Evolutionary conservation across 2,888 invertebrate species (phyloP).

Genomic region (Oscheius sp.): DNA sequence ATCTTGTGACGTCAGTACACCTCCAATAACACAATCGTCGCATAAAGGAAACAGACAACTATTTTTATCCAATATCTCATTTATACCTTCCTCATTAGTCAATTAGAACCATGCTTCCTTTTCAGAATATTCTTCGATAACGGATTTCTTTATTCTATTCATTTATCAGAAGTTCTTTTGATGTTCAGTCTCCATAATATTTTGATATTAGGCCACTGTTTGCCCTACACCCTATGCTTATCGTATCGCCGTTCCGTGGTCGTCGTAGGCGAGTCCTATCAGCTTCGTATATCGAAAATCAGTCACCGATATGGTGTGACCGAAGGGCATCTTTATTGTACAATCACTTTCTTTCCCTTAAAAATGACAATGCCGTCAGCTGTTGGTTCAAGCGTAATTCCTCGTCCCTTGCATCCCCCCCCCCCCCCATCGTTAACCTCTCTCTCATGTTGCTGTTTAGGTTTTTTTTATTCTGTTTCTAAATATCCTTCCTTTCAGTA

Average conservation of each 20-base stretch:
- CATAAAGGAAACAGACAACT: no score
- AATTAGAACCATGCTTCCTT: no score
- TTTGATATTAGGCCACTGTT: neutral
- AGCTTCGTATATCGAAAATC: neutral
- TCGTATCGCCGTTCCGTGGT: neutral
- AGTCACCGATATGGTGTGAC: conserved; percentile 3
- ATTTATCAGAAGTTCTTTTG: no score
- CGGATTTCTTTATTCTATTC: no score
- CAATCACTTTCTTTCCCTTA: neutral
- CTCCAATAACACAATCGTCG: no score
- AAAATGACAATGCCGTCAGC: neutral
- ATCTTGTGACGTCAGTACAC: neutral
- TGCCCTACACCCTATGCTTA: neutral
- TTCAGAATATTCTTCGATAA: no score
- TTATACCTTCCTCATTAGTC: no score
- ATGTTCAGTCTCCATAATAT: no score
- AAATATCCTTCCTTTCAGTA: neutral
- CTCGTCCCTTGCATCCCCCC: neutral
- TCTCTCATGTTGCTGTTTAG: neutral
- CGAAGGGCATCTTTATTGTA: neutral
- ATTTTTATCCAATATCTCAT: no score
- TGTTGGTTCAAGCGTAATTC: conserved; percentile 20
- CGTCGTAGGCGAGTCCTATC: neutral
- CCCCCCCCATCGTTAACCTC: neutral
- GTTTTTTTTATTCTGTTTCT: neutral